A percentile compares a stretch with the other conserved stretches of the same genome.
These are phyloP conservation scores for Amphiura filiformis DNA, from an alignment of 35 echinoderm and acorn worm species.

Conservation along the genomic window DNA sequence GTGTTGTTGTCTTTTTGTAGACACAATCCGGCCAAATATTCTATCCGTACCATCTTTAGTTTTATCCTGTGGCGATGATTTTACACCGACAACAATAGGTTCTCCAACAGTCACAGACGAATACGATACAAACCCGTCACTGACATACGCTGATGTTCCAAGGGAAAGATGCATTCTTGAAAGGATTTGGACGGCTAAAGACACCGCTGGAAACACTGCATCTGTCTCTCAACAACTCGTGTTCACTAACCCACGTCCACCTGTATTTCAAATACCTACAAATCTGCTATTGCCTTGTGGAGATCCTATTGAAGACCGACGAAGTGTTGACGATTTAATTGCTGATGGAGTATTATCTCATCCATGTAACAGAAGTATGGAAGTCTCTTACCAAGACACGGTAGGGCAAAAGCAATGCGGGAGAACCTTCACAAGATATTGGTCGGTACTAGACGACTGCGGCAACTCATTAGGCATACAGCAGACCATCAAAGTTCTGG, in stretches of 20 bases:
- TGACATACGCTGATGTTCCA: not conserved
- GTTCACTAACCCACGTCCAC: not conserved
- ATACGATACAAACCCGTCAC: not conserved
- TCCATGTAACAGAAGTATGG: constrained; percentile 15
- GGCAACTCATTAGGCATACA: not conserved
- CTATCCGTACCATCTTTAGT: not conserved
- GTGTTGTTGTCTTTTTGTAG: not conserved
- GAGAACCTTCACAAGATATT: not conserved
- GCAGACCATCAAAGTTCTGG: not conserved
- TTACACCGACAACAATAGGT: not conserved
- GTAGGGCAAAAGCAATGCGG: not conserved
- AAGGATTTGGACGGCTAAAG: not conserved
- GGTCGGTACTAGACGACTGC: constrained; percentile 8
- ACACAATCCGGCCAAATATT: not conserved
- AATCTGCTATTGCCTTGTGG: constrained; percentile 7
- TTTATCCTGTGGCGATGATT: not conserved
- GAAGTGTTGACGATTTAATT: not conserved
- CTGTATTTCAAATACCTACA: not conserved
- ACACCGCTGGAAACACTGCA: not conserved
- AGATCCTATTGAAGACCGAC: not conserved
- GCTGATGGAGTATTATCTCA: not conserved
- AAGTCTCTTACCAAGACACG: not conserved
- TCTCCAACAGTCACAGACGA: not conserved
- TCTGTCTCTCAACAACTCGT: not conserved
- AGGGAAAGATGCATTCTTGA: not conserved